Conservation (phyloP, 2,113 vertebrate species). For the Trinectes maculatus region DNA sequence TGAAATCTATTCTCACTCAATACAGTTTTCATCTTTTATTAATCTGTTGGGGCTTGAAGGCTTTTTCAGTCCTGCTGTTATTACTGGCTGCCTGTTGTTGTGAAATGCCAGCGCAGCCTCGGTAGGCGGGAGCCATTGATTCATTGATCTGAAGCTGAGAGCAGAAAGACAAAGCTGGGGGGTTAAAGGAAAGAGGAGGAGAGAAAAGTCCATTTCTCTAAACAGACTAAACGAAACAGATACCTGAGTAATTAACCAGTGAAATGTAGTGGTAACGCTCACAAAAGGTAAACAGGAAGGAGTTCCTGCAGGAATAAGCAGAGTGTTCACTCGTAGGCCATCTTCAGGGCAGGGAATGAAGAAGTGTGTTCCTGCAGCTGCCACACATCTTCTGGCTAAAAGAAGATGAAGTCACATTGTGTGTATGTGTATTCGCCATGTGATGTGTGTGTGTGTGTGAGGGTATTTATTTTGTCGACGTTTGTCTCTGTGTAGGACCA, state of each 20-base stretch:
- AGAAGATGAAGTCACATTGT: not conserved
- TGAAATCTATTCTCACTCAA: constrained; percentile 14
- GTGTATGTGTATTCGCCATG: too few species aligned
- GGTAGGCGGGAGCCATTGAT: constrained; percentile 58
- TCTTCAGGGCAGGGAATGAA: not conserved
- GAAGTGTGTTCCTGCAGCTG: not conserved
- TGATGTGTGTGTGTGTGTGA: not conserved
- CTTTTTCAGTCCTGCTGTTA: constrained; percentile 14
- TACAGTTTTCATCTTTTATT: constrained; percentile 46
- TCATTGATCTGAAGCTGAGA: constrained; percentile 62
- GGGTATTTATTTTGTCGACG: too few species aligned
- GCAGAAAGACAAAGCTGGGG: not conserved
- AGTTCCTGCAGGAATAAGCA: too few species aligned
- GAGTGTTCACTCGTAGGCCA: too few species aligned
- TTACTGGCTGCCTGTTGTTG: constrained; percentile 48
- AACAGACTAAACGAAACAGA: too few species aligned
- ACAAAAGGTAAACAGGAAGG: too few species aligned
- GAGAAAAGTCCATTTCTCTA: too few species aligned
- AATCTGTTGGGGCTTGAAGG: constrained; percentile 27
- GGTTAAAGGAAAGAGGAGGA: constrained; percentile 31
- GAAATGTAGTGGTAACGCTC: too few species aligned
- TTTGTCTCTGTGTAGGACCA: constrained; percentile 83
- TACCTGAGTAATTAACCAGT: too few species aligned
- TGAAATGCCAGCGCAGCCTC: constrained; percentile 54
- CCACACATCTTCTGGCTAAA: not conserved